Evolutionary conservation across 30 jellyfish, hydroid and myxozoan genomes (phyloP).

Genomic region (Sanderia malayensis): DNA sequence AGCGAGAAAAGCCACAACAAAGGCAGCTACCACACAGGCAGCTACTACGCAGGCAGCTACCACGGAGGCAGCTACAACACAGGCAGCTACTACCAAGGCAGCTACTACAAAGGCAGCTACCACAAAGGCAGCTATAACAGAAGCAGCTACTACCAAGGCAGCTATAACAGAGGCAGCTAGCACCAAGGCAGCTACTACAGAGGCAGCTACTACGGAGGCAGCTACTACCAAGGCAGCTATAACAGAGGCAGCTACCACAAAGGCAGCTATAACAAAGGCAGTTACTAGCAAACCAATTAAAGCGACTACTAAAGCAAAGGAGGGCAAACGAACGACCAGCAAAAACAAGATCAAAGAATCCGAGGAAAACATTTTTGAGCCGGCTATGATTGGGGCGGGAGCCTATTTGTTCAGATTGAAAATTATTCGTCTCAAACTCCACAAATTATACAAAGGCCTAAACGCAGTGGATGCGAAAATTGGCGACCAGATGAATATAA

Average conservation of each 20-base stretch:
- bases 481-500: constrained; percentile 44
- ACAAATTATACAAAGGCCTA: constrained; percentile 38
- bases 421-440: constrained; percentile 36
- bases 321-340: neutral
- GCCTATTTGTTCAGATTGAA: constrained; percentile 29
- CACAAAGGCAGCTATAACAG: too few species aligned
- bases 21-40: too few species aligned
- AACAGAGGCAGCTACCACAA: neutral
- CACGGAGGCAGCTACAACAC: neutral
- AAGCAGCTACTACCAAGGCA: too few species aligned
- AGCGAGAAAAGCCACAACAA: constrained; percentile 24
- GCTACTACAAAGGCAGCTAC: too few species aligned
- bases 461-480: constrained; percentile 2
- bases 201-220: neutral
- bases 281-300: too few species aligned
- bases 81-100: neutral
- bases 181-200: neutral
- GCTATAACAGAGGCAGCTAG: too few species aligned
- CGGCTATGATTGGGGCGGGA: constrained; percentile 21
- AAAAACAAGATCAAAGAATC: constrained; percentile 11
- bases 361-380: neutral
- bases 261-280: neutral
- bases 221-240: neutral
- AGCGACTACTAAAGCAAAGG: neutral
- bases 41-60: neutral